Conservation (phyloP, 1,140 invertebrate genomes). For the Himalopsyche phryganea region DNA sequence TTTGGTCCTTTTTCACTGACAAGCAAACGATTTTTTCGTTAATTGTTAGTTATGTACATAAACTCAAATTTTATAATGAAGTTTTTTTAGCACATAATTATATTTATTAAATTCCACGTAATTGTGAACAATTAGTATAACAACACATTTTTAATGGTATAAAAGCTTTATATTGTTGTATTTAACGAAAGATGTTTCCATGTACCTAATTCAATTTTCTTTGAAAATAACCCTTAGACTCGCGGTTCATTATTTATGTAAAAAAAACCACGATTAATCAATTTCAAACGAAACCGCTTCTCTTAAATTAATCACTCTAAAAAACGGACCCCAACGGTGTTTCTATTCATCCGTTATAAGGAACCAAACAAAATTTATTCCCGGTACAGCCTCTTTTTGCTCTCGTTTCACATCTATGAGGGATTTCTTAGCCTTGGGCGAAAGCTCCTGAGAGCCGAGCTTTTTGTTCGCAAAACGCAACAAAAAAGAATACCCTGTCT, state of each 20-base stretch:
- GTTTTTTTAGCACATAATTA: no score
- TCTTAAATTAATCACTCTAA: no score
- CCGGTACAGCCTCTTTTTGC: neutral
- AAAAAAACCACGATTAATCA: neutral
- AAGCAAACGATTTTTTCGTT: no score
- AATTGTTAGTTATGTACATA: no score
- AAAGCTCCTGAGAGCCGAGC: neutral
- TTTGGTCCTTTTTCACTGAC: no score
- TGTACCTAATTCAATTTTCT: neutral
- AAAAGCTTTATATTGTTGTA: neutral
- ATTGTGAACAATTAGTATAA: no score
- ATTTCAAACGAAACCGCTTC: conserved; percentile 2
- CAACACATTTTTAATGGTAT: no score
- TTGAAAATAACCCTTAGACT: neutral
- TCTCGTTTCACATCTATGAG: no score
- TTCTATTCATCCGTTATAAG: neutral
- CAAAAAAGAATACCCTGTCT: conserved; percentile 2
- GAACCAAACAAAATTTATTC: neutral
- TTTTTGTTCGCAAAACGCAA: conserved; percentile 6
- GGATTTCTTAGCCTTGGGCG: no score
- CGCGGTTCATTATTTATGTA: neutral
- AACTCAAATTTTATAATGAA: no score
- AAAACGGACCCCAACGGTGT: neutral
- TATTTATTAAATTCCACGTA: no score
- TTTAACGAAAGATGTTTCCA: neutral